Percentiles rank a stretch among this genome's conserved stretches.
phyloP scores from a whole-genome alignment of 2,113 vertebrate genomes.

The Xiphias gladius region DNA sequence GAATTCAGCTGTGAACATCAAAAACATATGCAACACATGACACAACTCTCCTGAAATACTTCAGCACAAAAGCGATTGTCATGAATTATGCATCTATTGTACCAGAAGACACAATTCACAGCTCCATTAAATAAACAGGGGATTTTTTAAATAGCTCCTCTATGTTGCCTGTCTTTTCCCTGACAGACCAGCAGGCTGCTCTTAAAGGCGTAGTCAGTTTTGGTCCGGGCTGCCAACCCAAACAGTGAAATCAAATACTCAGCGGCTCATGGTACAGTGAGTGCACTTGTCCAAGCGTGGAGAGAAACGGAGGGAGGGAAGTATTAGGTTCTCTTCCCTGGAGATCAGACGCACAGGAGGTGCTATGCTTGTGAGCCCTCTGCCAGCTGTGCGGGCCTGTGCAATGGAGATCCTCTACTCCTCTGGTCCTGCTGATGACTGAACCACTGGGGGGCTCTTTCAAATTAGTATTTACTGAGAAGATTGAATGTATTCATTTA shows the following conservation, averaged over 20 bases:
- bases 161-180: slow-evolving; percentile 32
- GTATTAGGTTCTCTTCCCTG: slow-evolving; percentile 66
- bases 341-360: slow-evolving; percentile 63
- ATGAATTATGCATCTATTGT: slow-evolving; percentile 35
- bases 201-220: slow-evolving; percentile 57
- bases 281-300: slow-evolving; percentile 58
- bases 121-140: slow-evolving; percentile 16
- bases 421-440: background rate
- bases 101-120: slow-evolving; percentile 27
- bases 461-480: slow-evolving; percentile 2
- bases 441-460: background rate
- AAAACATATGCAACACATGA: slow-evolving; percentile 42
- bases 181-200: slow-evolving; percentile 51
- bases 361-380: slow-evolving; percentile 37
- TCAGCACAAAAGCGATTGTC: slow-evolving; percentile 30
- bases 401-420: slow-evolving; percentile 10
- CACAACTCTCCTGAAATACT: slow-evolving; percentile 29
- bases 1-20: slow-evolving; percentile 48
- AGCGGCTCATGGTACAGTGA: slow-evolving; percentile 73
- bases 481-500: slow-evolving; percentile 2
- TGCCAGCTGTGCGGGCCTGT: slow-evolving; percentile 42
- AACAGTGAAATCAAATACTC: slow-evolving; percentile 77
- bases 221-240: slow-evolving; percentile 72
- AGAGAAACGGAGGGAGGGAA: slow-evolving; percentile 43
- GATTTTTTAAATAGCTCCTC: slow-evolving; percentile 29